These are phyloP conservation scores for Anabacerthia variegaticeps DNA, from an alignment of 2,797 vertebrate genomes.

Conservation along the genomic window DNA sequence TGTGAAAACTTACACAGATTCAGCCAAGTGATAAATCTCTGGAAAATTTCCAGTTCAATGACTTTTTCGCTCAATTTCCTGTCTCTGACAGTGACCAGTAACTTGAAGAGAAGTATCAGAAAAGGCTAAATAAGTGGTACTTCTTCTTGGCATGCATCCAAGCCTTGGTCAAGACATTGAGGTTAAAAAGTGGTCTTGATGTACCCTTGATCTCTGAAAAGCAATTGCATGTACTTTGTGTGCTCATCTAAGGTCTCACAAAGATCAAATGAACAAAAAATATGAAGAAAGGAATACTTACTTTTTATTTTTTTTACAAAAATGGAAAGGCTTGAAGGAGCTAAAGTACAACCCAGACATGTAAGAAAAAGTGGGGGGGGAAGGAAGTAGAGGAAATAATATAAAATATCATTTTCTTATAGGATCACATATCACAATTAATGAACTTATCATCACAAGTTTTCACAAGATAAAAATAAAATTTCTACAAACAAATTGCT, in stretches of 20 bases:
- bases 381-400: background rate
- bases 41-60: background rate
- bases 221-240: background rate
- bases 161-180: background rate
- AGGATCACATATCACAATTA: background rate
- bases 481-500: background rate
- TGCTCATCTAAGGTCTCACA: background rate
- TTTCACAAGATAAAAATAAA: background rate
- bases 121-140: background rate
- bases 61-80: constrained; percentile 36
- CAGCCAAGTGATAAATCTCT: constrained; percentile 21
- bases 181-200: background rate
- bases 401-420: background rate
- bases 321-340: background rate
- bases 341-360: background rate
- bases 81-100: background rate
- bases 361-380: fast-evolving
- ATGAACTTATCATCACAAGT: background rate
- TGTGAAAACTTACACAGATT: constrained; percentile 17
- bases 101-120: background rate
- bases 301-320: background rate
- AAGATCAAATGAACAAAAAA: background rate
- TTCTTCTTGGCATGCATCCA: background rate
- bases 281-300: background rate
- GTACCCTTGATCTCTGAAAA: background rate